Evolutionary conservation across 1,140 invertebrate genomes (phyloP), one percentile per base, ranked within the genome.

Genomic region (Lerema accius): DNA sequence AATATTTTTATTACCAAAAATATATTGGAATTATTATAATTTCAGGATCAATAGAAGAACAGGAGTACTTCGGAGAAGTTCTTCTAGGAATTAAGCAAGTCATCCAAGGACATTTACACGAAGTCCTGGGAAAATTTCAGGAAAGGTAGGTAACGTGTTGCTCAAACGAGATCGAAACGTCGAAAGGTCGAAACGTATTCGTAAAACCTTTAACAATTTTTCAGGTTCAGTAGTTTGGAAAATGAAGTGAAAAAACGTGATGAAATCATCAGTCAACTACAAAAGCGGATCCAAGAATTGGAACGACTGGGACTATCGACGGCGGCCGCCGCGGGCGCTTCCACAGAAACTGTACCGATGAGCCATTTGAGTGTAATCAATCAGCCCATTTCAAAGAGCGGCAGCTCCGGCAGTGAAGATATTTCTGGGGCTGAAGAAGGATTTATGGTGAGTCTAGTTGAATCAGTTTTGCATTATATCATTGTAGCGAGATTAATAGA

Each of bases 1-100:
- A n/a, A n/a, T n/a, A n/a, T n/a, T n/a, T n/a, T n/a, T n/a, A n/a
- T n/a, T 17, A 2, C 5, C 3, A 17, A 45, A 10, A 16, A 43
- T 59, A 11, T 63, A 55, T 26, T 23, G n/a, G n/a, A n/a, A n/a
- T n/a, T n/a, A 46, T 9, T 45, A 16, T 17, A 46, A 39, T 91
- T 72, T 65, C 85, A 89, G 92, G 92, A 45, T 91, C 91, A 14
- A 58, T 91, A 58, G 93, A 94, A 75, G 93, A 96, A 70, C 95
- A 96, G 72, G 95, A 96, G 81, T 96, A 94, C 90, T 94, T 96
- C 76, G 93, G 94, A 23, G 95, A 95, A 72, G 93, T 96, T 32
- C 88, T 96, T 23, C 81, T 93, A 63, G 95, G 94, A 39, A 96
- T 96, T 45, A 94, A 95, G 76, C 93, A 95, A 74, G 94, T 96